Evolutionary conservation across 2,888 invertebrate species (phyloP).

Genomic region (Thalpophila matura): DNA sequence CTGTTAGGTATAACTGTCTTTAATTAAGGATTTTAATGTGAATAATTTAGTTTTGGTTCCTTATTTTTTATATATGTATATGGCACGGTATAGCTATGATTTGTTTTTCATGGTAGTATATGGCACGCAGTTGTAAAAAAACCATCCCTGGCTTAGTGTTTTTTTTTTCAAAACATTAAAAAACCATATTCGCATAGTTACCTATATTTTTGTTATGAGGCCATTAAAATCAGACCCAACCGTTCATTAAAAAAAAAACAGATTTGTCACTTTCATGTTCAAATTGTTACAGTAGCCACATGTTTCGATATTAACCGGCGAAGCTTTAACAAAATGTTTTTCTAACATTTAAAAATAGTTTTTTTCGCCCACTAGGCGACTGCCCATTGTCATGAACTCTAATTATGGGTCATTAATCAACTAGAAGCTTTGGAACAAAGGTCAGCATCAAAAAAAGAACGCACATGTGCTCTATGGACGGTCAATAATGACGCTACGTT

Average conservation of each 20-base stretch:
- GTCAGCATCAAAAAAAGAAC: constrained; percentile 44
- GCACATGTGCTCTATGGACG: constrained; percentile 50
- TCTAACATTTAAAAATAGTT: background rate
- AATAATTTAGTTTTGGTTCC: no score
- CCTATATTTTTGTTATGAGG: no score
- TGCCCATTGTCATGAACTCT: constrained; percentile 57
- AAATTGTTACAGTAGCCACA: constrained; percentile 22
- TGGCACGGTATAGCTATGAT: no score
- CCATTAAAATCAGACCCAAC: no score
- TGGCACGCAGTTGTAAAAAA: no score
- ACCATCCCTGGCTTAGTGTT: no score
- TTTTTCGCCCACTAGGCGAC: constrained; percentile 31
- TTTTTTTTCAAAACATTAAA: no score
- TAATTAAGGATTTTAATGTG: no score
- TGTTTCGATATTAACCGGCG: constrained; percentile 18
- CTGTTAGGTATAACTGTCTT: no score
- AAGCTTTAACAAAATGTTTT: constrained; percentile 6
- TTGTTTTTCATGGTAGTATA: no score
- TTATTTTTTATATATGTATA: no score
- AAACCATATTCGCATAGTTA: no score
- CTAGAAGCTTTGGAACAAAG: constrained; percentile 36
- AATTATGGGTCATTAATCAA: constrained; percentile 73
- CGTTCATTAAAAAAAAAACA: background rate
- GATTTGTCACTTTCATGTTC: background rate
- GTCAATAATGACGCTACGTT: background rate